Evolutionary conservation across 2,797 vertebrate species (phyloP).

Genomic region (Eulemur mongoz): DNA sequence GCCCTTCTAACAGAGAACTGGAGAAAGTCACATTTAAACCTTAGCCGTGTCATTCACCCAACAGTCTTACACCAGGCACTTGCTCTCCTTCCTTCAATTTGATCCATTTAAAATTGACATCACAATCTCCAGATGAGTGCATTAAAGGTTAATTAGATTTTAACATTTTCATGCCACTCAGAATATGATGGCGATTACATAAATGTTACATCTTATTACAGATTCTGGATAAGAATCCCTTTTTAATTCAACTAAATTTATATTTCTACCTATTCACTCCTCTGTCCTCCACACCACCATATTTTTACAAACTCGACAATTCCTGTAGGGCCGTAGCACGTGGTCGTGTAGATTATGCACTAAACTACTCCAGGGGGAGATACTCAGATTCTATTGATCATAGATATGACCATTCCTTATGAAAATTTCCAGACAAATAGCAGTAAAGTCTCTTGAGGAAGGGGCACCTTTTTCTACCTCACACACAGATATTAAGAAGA

Average conservation of each 20-base stretch:
- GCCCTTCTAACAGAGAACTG: not conserved
- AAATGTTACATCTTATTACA: slow-evolving; percentile 62
- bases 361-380: not conserved
- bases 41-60: not conserved
- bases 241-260: slow-evolving; percentile 51
- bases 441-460: not conserved
- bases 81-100: slow-evolving; percentile 30
- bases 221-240: slow-evolving; percentile 54
- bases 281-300: not conserved
- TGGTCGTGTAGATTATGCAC: not conserved
- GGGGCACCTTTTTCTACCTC: not conserved
- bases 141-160: slow-evolving; percentile 74
- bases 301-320: not conserved
- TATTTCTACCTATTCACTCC: not conserved
- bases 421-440: not conserved
- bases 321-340: not conserved
- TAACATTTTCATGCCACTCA: slow-evolving; percentile 58
- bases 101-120: slow-evolving; percentile 51
- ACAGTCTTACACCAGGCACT: not conserved
- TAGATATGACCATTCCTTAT: not conserved
- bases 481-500: not conserved
- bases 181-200: slow-evolving; percentile 53
- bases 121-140: slow-evolving; percentile 56
- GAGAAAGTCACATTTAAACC: not conserved
- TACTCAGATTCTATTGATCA: not conserved